Evolutionary conservation across 2,797 vertebrate genomes (phyloP), one percentile per base, ranked within the genome.

Genomic region (Muscicapa striata): DNA sequence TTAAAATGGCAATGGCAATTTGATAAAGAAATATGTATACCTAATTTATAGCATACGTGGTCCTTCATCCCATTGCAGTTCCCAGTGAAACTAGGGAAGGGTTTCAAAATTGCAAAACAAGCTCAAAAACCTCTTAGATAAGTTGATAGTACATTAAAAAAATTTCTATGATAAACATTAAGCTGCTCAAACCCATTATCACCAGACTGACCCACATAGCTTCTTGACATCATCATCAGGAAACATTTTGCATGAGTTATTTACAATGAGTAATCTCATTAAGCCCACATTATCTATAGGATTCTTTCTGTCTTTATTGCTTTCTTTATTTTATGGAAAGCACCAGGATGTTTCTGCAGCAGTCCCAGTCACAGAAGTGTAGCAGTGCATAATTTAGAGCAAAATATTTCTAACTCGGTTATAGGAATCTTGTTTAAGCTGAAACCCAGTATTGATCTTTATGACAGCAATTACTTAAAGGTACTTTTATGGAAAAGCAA

Each of bases 331-430:
- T 94, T 84, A 59, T 90, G 48, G 48, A 41, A 88, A 69, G 26
- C 55, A 86, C 32, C 46, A 68, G 14, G 46, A 43, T 64, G 34
- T 63, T 89, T 85, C 48, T 70, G 24, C 48, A 68, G 54, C 51
- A 81, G 11, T 77, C 17, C 24, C 46, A 84, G 51, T 45, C 83
- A 93, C 55, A 68, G 49, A 54, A 87, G 58, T 88, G 38, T 93
- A 91, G 87, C 77, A 84, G 41, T 94, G 57, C 75, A 68, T 81
- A 70, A 61, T 85, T 95, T 93, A 90, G 73, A 95, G 82, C n/a
- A 91, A 92, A 66, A 51, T 93, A 91, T 96, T 97, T 96, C 83
- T 91, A 73, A 69, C 45, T 79, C 74, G 29, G 36, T 93, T 93
- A 34, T 59, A 88, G 90, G 97, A 91, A 73, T 87, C 76, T 87